These are phyloP conservation scores for Drosophila cognata DNA, from an alignment of 2,888 invertebrate species.

Conservation along the genomic window DNA sequence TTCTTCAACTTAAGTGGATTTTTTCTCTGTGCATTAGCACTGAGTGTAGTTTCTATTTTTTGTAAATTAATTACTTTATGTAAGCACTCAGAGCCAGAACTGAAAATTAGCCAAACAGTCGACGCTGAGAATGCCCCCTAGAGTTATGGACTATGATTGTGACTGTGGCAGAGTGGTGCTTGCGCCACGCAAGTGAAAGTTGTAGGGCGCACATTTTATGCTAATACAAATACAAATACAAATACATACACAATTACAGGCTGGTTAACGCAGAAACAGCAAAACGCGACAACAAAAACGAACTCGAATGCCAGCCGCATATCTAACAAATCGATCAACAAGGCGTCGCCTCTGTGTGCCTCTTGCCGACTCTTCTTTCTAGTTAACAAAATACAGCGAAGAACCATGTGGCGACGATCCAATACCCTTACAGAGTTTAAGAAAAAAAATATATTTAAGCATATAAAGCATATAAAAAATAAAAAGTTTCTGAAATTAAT, in stretches of 20 bases:
- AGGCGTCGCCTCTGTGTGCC: conserved; percentile 43
- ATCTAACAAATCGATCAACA: conserved; percentile 77
- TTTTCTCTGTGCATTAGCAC: not conserved
- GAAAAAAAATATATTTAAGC: not conserved
- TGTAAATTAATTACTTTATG: conserved; percentile 14
- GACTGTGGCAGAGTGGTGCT: conserved; percentile 16
- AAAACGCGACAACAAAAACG: conserved; percentile 35
- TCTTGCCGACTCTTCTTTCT: conserved; percentile 52
- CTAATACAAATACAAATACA: conserved; percentile 34
- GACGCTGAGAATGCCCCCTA: conserved; percentile 21
- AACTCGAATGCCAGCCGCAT: conserved; percentile 66
- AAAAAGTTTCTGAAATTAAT: not conserved
- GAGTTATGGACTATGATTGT: conserved; percentile 8
- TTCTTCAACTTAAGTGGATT: not conserved
- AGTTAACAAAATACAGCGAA: conserved; percentile 22
- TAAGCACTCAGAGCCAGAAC: conserved; percentile 35
- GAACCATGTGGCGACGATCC: not conserved
- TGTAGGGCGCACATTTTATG: conserved; percentile 63
- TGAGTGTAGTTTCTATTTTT: not conserved
- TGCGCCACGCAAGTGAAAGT: conserved; percentile 69
- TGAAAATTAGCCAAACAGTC: conserved; percentile 34
- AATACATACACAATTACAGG: conserved; percentile 57
- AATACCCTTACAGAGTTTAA: not conserved
- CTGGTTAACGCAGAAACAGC: conserved; percentile 29
- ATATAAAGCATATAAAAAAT: not conserved